A percentile compares a stretch with the other conserved stretches of the same genome.
Conservation (phyloP, 2,888 invertebrate species). For the Eristalis tenax region DNA sequence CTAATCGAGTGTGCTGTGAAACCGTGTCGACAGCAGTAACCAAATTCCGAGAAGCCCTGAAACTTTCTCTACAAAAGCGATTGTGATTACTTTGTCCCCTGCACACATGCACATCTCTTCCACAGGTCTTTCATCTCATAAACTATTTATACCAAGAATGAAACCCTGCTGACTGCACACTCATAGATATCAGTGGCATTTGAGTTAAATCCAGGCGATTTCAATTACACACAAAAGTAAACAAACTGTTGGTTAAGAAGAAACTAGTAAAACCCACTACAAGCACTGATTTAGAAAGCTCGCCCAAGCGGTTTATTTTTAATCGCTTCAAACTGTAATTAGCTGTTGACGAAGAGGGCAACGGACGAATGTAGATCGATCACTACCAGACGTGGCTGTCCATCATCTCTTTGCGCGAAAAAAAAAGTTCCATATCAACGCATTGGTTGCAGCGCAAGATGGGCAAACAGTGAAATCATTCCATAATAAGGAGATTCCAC, state of each 20-base stretch:
- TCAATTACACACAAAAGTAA: slow-evolving; percentile 44
- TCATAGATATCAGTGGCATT: neutral
- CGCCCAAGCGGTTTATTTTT: slow-evolving; percentile 66
- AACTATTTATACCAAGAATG: neutral
- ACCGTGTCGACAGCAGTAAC: neutral
- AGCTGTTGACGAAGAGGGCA: slow-evolving; percentile 52
- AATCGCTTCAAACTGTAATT: slow-evolving; percentile 49
- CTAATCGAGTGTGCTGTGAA: neutral
- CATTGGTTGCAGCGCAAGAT: slow-evolving; percentile 28
- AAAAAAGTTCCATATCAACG: slow-evolving; percentile 32
- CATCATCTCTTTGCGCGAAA: slow-evolving; percentile 1
- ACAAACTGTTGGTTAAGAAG: slow-evolving; percentile 24
- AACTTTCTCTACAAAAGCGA: neutral
- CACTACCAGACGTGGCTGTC: slow-evolving; percentile 14
- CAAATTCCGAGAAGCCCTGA: neutral
- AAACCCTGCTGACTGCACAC: neutral
- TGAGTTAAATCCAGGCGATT: slow-evolving; percentile 31
- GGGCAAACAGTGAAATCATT: slow-evolving; percentile 63
- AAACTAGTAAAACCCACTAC: slow-evolving; percentile 51
- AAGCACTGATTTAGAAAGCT: slow-evolving; percentile 59
- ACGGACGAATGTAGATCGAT: slow-evolving; percentile 54
- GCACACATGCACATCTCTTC: neutral
- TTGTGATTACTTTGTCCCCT: neutral
- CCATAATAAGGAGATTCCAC: slow-evolving; percentile 48
- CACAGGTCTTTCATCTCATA: neutral